phyloP scores from a whole-genome alignment of 2,797 vertebrate genomes.

The Gallirallus australis region DNA sequence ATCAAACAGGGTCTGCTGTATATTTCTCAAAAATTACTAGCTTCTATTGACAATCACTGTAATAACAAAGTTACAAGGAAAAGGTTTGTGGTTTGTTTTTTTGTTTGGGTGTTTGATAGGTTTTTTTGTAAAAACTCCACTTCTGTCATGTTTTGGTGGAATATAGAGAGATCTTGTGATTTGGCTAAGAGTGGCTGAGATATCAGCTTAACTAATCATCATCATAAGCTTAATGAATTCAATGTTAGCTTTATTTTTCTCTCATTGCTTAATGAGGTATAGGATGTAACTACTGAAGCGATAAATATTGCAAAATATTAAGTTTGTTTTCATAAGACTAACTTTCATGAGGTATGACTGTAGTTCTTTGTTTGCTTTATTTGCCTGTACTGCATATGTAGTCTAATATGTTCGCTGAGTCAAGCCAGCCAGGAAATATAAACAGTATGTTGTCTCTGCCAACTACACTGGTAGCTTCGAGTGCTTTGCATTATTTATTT shows the following conservation, averaged over 20 bases:
- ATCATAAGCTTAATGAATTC: background rate
- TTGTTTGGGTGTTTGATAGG: no score
- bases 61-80: background rate
- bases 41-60: background rate
- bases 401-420: background rate
- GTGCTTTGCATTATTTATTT: constrained; percentile 64
- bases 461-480: background rate
- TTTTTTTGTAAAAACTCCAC: no score
- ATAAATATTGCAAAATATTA: background rate
- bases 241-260: background rate
- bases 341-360: background rate
- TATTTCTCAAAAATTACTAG: background rate
- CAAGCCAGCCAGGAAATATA: background rate
- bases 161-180: background rate
- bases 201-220: background rate
- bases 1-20: background rate
- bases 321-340: background rate
- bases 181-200: background rate
- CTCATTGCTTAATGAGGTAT: background rate
- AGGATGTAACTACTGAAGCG: background rate
- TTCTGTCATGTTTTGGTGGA: background rate
- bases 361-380: background rate
- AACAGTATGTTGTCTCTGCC: constrained; percentile 9
- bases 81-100: no score
- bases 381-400: background rate